Evolutionary conservation across 2,888 invertebrate genomes (phyloP), one percentile per base, ranked within the genome.

Genomic region (Nesidiocoris tenuis): DNA sequence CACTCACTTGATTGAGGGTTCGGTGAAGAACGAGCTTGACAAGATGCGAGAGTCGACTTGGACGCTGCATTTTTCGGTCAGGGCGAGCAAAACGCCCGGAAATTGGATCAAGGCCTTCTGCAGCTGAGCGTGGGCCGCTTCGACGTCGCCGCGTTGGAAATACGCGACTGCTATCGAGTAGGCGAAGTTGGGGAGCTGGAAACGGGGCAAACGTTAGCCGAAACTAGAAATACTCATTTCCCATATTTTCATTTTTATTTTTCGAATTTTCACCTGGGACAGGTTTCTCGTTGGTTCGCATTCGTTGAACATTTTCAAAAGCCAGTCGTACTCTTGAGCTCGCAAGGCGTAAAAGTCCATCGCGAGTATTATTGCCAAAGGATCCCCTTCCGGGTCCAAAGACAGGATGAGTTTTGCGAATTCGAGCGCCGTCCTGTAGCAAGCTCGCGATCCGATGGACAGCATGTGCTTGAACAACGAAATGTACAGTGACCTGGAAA

Each of bases 381-480:
- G 93, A 84, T 94, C 94, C 12, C 85, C 87, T 16, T 89, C 89
- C 0, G 92, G 91, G 83, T 93, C 91, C 67, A 93, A 84, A 16
- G 89, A 90, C 74, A 94, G 85, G n/a, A 95, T 84, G 61, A 95
- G 84, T 84, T 95, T 95, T 82, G 92, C 91, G 80, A 94, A 88
- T 84, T 96, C 95, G 79, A 95, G 85, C n/a, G 95, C 91, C 1
- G 95, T 95, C 78, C 94, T 87, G 81, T 91, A 90, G 83, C 94
- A 94, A 2, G 94, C 93, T 78, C 92, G 86, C 77, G 90, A 90
- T 24, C 92, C 91, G 74, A 94, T 87, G 82, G 91, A 92, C 75
- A 87, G 86, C 78, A 94, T 85, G 83, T 94, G 93, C 81, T 92
- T 92, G 83, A 94, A 94, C 22, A 95, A 83, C 0, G 93, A 90